A percentile compares a stretch with the other conserved stretches of the same genome.
These are phyloP conservation scores for Gymnogyps californianus DNA, from an alignment of 2,113 vertebrate genomes.

Conservation along the genomic window DNA sequence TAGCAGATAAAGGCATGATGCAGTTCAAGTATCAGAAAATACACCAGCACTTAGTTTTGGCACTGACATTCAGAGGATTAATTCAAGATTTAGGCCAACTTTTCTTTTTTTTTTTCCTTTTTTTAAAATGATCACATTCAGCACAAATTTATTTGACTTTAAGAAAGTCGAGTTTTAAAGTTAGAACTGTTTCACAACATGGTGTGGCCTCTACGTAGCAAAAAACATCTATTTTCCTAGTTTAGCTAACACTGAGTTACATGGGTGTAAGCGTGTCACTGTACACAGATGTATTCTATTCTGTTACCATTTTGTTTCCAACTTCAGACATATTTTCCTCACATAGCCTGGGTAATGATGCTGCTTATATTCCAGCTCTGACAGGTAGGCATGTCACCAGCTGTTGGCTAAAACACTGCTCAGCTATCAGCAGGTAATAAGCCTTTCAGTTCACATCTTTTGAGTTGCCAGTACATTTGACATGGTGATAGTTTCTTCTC, in stretches of 20 bases:
- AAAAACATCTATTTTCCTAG: neutral
- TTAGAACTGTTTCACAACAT: neutral
- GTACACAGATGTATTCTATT: neutral
- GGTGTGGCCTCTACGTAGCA: neutral
- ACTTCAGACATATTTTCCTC: neutral
- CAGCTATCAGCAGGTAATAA: neutral
- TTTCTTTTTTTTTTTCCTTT: rapidly evolving
- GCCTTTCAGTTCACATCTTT: conserved; percentile 14
- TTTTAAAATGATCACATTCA: neutral
- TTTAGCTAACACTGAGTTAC: neutral
- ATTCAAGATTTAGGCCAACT: neutral
- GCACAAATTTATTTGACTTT: neutral
- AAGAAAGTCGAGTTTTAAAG: neutral
- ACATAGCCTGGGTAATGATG: neutral
- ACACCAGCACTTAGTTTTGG: neutral
- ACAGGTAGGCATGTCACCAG: neutral
- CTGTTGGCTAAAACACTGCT: neutral
- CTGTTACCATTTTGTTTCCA: neutral
- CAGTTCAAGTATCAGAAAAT: neutral
- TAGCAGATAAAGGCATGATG: neutral
- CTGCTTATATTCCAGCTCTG: neutral
- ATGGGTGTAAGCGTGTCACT: neutral
- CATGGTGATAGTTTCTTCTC: neutral
- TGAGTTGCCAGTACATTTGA: neutral
- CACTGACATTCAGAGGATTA: neutral